Evolutionary conservation across 2,113 vertebrate genomes (phyloP), one percentile per base, ranked within the genome.

Genomic region (Saccopteryx leptura): DNA sequence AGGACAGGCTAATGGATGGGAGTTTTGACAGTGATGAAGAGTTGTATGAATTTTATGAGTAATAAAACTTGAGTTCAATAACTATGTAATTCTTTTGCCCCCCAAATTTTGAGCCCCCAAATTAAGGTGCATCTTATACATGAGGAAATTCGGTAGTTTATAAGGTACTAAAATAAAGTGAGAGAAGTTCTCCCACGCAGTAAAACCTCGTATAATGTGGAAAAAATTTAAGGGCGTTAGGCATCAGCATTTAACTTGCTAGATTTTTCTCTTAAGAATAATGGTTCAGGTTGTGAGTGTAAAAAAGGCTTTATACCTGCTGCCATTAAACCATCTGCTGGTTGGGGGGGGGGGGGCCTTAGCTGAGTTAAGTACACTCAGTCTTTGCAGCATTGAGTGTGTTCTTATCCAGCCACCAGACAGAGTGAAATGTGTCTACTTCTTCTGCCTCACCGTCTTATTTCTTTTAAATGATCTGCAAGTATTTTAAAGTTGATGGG

Each of bases 201-300:
- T 82, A 61, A 86, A 94, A 50, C 48, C 11, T 92, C 31, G n/a
- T 94, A 61, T 15, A 68, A 61, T 60, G 17, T 13, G 26, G 10
- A 8, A 11, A 13, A 33, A 13, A 81, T 17, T 58, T 39, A 24
- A 7, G 84, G 86, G 52, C 78, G 26, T 72, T 87, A 75, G 63
- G 65, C 58, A 79, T 89, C 33, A 58, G 21, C 19, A 23, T 71
- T 94, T 84, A 66, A 39, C 48, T 65, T 91, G 39, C 46, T 63
- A 74, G 31, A 3, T 90, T 97, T 97, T 95, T 90, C 80, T 92
- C n/a, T 83, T 66, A 39, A 8, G 24, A 61, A 4, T 94, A 50
- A 46, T 31, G 68, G 63, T 24, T 82, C n/a, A 21, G 50, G 26
- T 78, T 46, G 18, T 60, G 48, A 61, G 28, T 56, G 5, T 74